phyloP scores from a whole-genome alignment of 1,140 invertebrate species.

The Palaemon carinicauda region DNA sequence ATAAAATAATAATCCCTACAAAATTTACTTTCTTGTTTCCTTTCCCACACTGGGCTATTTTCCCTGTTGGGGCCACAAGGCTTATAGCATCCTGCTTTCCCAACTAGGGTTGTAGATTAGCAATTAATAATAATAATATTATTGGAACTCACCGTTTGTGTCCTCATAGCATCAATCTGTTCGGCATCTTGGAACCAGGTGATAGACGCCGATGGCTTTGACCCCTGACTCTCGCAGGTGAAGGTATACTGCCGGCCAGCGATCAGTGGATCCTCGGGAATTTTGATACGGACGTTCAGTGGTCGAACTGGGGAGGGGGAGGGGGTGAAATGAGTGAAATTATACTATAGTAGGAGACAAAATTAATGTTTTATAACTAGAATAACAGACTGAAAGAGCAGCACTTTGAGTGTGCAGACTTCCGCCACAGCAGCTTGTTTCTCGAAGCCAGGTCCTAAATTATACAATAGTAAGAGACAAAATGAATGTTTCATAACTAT shows the following conservation, averaged over 20 bases:
- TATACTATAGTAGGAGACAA: not conserved
- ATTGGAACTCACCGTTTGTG: slow-evolving; percentile 49
- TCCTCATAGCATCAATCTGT: slow-evolving; percentile 24
- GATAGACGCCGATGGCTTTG: slow-evolving; percentile 82
- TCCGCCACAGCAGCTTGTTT: too few relatives aligned
- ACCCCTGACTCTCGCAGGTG: slow-evolving; percentile 82
- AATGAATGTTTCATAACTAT: too few relatives aligned
- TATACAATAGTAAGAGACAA: too few relatives aligned
- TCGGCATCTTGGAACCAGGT: slow-evolving; percentile 79
- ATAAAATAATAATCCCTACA: too few relatives aligned
- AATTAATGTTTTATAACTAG: not conserved
- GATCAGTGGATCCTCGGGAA: not conserved
- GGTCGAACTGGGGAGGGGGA: slow-evolving; percentile 35
- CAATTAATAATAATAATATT: too few relatives aligned
- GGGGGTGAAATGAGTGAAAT: not conserved
- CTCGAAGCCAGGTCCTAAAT: too few relatives aligned
- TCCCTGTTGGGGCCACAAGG: too few relatives aligned
- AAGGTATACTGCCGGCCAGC: slow-evolving; percentile 63
- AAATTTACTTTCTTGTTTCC: too few relatives aligned
- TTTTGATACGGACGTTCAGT: slow-evolving; percentile 42
- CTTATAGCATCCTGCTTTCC: too few relatives aligned
- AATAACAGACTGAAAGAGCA: not conserved
- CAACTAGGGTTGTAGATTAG: too few relatives aligned
- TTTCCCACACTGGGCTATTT: too few relatives aligned
- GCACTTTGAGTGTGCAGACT: too few relatives aligned